phyloP scores from a whole-genome alignment of 2,113 vertebrate genomes.

The Phylloscopus whistleri region DNA sequence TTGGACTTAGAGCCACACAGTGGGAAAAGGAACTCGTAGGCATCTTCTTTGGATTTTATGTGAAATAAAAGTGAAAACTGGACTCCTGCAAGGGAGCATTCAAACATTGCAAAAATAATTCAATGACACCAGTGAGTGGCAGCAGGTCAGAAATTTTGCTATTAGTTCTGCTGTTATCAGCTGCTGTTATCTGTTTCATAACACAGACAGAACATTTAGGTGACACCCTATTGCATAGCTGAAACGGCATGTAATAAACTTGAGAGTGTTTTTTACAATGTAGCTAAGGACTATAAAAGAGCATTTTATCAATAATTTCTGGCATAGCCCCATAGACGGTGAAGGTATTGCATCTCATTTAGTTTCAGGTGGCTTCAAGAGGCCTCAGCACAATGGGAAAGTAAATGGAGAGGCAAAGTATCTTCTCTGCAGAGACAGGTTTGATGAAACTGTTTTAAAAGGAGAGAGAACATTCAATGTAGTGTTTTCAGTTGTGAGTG shows the following conservation, averaged over 20 bases:
- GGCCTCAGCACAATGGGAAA: not conserved
- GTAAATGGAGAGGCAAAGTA: not conserved
- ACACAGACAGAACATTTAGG: not conserved
- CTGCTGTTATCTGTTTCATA: not conserved
- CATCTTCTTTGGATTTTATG: not conserved
- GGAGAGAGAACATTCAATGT: not conserved
- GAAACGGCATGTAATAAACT: not conserved
- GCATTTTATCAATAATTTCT: not conserved
- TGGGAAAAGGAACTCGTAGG: not conserved
- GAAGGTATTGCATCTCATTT: not conserved
- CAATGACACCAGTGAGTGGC: not conserved
- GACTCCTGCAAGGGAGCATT: not conserved
- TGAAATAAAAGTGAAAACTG: not conserved
- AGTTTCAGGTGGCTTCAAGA: not conserved
- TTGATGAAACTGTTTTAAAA: not conserved
- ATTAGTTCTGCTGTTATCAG: not conserved
- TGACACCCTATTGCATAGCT: rapidly evolving
- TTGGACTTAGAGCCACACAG: not conserved
- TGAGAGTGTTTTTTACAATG: not conserved
- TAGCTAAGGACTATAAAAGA: not conserved
- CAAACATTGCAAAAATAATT: not conserved
- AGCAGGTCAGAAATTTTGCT: not conserved
- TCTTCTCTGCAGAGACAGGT: not conserved
- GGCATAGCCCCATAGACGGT: not conserved
- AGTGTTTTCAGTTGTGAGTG: not conserved